Evolutionary conservation across 2,888 invertebrate species (phyloP), one percentile per base, ranked within the genome.

Genomic region (Papilio protenor): DNA sequence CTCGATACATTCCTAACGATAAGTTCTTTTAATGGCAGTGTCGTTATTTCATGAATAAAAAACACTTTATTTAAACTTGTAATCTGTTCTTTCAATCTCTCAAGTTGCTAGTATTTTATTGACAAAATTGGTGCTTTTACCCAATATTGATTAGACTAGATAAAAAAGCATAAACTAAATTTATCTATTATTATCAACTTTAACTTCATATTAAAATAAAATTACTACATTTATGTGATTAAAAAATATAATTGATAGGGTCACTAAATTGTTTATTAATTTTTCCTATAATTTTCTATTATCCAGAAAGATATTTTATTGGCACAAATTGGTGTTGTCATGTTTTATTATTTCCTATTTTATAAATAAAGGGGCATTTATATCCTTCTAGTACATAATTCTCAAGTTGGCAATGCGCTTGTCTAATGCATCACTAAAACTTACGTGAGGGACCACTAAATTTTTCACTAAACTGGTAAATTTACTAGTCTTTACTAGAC

Each of bases 401-500:
- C 82, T 83, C 87, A 87, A 87, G 91, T 91, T 92, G 92, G 87
- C 92, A 90, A 89, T 90, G 91, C 87, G 89, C 89, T 88, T 88
- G 88, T 85, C 87, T 88, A 87, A 83, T 86, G 87, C 88, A 85
- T 84, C 83, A 84, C 87, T 88, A 88, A 66, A 86, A 83, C 82
- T 89, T 88, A 82, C 80, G 87, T 87, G 89, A 86, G 89, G 90
- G 91, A 90, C 88, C 90, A 90, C 89, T 87, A 90, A 87, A 85
- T 87, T 88, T 91, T 90, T 59, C 84, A 86, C 92, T 92, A 92
- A 89, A 89, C 87, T 87, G 88, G 84, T 90, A 90, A 90, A 90
- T 90, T 90, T 86, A 89, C 93, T 93, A 92, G 86, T 87, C 84
- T 88, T 91, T 90, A 92, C 91, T 89, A 93, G 90, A 91, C 89